phyloP scores from a whole-genome alignment of 2,113 vertebrate species.

The Nothocercus nigrocapillus region DNA sequence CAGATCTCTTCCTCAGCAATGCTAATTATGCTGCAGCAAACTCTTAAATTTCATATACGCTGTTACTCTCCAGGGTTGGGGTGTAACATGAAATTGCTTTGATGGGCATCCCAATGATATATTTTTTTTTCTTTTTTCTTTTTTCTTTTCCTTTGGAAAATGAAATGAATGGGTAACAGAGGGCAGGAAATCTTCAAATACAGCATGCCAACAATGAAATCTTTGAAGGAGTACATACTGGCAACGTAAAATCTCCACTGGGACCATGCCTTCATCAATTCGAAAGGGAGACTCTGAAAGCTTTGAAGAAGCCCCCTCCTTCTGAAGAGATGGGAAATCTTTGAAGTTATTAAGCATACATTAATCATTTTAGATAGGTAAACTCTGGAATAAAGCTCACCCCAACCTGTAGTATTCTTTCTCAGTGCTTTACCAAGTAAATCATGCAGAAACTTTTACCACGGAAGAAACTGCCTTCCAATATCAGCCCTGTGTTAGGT shows the following conservation, averaged over 20 bases:
- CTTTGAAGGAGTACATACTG: slow-evolving; percentile 63
- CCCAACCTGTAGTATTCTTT: not conserved
- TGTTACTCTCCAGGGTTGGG: not conserved
- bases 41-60: not conserved
- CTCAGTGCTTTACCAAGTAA: not conserved
- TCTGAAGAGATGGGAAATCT: slow-evolving; percentile 57
- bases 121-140: not conserved
- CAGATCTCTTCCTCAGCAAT: slow-evolving; percentile 12
- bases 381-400: slow-evolving; percentile 40
- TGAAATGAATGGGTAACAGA: slow-evolving; percentile 52
- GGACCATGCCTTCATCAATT: slow-evolving; percentile 65
- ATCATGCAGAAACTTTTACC: not conserved
- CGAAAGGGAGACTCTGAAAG: slow-evolving; percentile 51
- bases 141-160: not conserved
- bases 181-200: slow-evolving; percentile 66
- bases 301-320: slow-evolving; percentile 69
- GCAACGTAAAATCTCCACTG: slow-evolving; percentile 52
- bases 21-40: slow-evolving; percentile 46
- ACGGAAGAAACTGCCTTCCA: not conserved
- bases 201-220: slow-evolving; percentile 62
- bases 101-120: slow-evolving; percentile 45
- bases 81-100: slow-evolving; percentile 40
- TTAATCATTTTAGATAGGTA: slow-evolving; percentile 72
- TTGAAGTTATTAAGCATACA: slow-evolving; percentile 71
- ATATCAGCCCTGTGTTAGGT: not conserved